Evolutionary conservation across 2,113 vertebrate genomes (phyloP), one percentile per base, ranked within the genome.

Genomic region (Plectropomus leopardus): DNA sequence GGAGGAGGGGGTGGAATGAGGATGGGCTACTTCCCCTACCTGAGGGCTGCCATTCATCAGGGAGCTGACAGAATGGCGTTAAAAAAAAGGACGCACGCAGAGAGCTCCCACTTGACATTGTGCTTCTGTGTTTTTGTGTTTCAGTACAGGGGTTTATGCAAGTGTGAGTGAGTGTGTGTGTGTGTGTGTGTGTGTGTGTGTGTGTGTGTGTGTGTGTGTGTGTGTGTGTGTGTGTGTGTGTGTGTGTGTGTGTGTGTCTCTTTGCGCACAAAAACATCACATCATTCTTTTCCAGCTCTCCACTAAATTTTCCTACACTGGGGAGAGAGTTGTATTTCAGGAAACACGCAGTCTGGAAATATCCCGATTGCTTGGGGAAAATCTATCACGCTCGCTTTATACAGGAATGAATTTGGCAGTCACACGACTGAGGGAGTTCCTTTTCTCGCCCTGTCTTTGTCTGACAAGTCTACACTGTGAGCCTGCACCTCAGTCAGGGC

Each of bases 11-110:
- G 26, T 68, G 71, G 64, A 78, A 59, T 66, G 59, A 70, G 51
- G 60, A 82, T 64, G 78, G 73, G 63, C n/a, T 55, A 70, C 85
- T 72, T 79, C 68, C 72, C 84, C 69, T 82, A 82, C 88, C 87
- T 68, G 66, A 72, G 92, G 79, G 81, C 77, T 78, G 71, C 72
- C 70, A 83, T 92, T 88, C 88, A 87, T 93, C 86, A 76, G 80
- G 70, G 89, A 67, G 54, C 70, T 83, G 82, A 86, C 82, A 84
- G 28, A 48, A 74, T 21, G 24, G 68, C 58, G 70, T 63, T 30
- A 28, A n/a, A 45, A 45, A 58, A 75, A 57, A 70, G 21, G 76
- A 24, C 51, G 61, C 50, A 47, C 54, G 66, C 48, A 48, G 63
- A 67, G 15, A 61, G 53, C 51, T 79, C 53, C 28, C 53, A 44